These are phyloP conservation scores for Naso thynnoides DNA, from an alignment of 2,797 vertebrate genomes.

Conservation along the genomic window DNA sequence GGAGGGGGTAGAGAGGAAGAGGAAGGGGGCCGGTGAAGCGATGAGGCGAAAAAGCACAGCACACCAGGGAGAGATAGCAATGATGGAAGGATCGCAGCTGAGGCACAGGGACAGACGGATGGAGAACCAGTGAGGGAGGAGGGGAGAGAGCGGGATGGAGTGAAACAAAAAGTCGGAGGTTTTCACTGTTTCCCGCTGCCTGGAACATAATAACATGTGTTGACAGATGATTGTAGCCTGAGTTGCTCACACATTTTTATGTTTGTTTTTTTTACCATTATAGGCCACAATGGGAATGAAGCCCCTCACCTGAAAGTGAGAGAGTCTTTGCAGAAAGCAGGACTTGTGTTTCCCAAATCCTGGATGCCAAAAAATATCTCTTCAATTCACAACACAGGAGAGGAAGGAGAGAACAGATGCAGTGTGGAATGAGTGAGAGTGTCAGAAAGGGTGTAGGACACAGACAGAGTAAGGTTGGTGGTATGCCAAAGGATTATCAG, in stretches of 20 bases:
- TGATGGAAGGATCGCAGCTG: conserved; percentile 76
- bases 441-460: conserved; percentile 9
- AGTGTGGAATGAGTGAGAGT: conserved; percentile 1
- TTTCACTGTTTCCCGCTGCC: conserved; percentile 46
- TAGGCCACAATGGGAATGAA: conserved; percentile 14
- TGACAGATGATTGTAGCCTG: conserved; percentile 23
- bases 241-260: conserved; percentile 15
- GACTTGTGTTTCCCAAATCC: neutral
- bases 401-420: neutral
- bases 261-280: conserved; percentile 1
- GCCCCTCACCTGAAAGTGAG: neutral
- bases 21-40: conserved; percentile 50
- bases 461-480: conserved; percentile 25
- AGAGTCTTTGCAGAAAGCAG: conserved; percentile 1
- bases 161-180: conserved; percentile 49
- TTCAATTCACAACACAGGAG: neutral
- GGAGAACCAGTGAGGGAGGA: conserved; percentile 34
- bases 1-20: neutral
- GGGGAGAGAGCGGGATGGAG: conserved; percentile 29
- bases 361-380: conserved; percentile 1
- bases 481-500: conserved; percentile 56
- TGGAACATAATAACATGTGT: conserved; percentile 40
- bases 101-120: conserved; percentile 58
- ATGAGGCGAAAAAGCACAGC: conserved; percentile 77
- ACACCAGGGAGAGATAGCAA: conserved; percentile 75